Conservation (phyloP, 2,797 vertebrate species). For the Ibycter americanus region DNA sequence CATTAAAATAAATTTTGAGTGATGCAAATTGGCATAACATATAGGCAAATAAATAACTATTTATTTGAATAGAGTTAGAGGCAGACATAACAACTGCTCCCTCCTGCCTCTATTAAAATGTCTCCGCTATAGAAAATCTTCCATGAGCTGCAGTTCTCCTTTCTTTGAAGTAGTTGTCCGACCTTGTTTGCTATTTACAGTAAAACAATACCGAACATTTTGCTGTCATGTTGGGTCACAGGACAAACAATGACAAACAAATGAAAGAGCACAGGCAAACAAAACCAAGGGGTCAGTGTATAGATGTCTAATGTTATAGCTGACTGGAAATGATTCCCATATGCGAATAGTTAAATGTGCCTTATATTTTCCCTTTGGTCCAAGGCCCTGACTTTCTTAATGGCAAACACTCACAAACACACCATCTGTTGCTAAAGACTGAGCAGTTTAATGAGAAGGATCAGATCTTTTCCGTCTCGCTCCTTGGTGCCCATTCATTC, state of each 20-base stretch:
- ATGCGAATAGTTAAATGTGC: constrained; percentile 36
- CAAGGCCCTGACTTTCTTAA: constrained; percentile 26
- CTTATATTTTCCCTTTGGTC: constrained; percentile 47
- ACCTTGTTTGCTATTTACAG: neutral
- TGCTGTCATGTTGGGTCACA: neutral
- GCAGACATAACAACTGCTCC: constrained; percentile 25
- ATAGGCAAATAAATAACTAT: too few relatives aligned
- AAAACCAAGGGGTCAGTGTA: neutral
- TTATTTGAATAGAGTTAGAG: constrained; percentile 11
- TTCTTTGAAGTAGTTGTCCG: neutral
- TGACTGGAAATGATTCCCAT: constrained; percentile 24
- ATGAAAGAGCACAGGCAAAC: neutral
- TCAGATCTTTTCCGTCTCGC: constrained; percentile 35
- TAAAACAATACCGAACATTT: constrained; percentile 4
- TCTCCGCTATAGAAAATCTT: neutral
- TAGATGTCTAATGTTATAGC: neutral
- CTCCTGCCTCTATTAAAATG: neutral
- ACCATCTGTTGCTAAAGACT: constrained; percentile 44
- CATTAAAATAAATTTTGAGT: constrained; percentile 1
- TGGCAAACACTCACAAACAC: neutral
- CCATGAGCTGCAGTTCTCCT: neutral
- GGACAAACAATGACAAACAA: neutral
- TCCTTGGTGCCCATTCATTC: neutral
- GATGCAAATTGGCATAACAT: neutral
- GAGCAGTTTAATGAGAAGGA: constrained; percentile 45